phyloP scores from a whole-genome alignment of 2,113 vertebrate genomes.

The Cathartes aura region DNA sequence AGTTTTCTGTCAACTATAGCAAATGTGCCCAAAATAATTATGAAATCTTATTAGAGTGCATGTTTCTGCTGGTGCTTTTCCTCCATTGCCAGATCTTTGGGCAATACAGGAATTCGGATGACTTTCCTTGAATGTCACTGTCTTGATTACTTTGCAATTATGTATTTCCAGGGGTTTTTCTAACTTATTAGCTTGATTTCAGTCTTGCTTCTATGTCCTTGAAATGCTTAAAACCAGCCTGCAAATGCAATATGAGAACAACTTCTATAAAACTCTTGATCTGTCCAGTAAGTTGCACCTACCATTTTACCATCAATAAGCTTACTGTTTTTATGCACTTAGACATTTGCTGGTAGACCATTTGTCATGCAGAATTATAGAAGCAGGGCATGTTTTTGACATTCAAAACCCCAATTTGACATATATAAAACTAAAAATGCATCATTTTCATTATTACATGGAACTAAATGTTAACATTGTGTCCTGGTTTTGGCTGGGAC shows the following conservation, averaged over 20 bases:
- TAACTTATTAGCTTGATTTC: not conserved
- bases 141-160: not conserved
- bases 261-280: not conserved
- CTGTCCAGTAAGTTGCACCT: not conserved
- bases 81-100: not conserved
- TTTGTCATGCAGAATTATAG: not conserved
- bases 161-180: not conserved
- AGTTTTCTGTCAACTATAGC: not conserved
- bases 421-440: not conserved
- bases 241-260: not conserved
- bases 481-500: too few relatives aligned
- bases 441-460: not conserved
- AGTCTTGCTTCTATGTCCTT: not conserved
- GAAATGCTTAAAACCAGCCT: not conserved
- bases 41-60: not conserved
- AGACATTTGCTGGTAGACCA: not conserved
- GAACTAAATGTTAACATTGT: not conserved
- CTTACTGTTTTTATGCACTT: not conserved
- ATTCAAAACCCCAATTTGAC: not conserved
- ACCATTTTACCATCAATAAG: not conserved
- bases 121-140: not conserved
- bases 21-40: not conserved
- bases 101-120: not conserved
- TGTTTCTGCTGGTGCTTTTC: not conserved
- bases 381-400: not conserved